These are phyloP conservation scores for Gobius niger DNA, from an alignment of 2,113 vertebrate genomes.

Conservation along the genomic window DNA sequence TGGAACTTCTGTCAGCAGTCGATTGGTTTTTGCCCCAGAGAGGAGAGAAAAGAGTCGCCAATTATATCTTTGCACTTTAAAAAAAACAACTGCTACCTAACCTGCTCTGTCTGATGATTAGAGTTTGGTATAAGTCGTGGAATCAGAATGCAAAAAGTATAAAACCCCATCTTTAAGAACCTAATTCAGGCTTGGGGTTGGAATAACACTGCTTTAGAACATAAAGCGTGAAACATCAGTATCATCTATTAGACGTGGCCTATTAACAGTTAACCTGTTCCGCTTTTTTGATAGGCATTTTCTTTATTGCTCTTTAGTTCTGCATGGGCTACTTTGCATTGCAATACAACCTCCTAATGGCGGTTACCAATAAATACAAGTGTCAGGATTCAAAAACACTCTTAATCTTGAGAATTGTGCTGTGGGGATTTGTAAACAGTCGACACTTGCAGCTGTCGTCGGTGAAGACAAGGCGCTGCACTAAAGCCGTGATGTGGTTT, in stretches of 20 bases:
- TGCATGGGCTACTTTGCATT: neutral
- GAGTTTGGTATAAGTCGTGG: too few relatives aligned
- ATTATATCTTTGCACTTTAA: slow-evolving; percentile 34
- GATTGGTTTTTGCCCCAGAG: slow-evolving; percentile 47
- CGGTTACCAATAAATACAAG: neutral
- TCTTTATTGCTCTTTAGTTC: neutral
- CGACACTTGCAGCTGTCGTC: neutral
- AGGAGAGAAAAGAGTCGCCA: slow-evolving; percentile 18
- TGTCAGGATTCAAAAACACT: neutral
- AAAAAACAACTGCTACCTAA: slow-evolving; percentile 11
- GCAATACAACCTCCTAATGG: neutral
- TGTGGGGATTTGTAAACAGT: neutral
- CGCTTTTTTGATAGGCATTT: neutral
- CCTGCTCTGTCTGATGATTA: slow-evolving; percentile 10
- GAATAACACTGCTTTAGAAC: too few relatives aligned
- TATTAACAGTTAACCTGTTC: neutral
- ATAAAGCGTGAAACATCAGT: neutral
- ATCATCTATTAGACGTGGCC: neutral
- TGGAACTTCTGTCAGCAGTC: slow-evolving; percentile 29
- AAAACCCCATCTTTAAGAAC: too few relatives aligned
- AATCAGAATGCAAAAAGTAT: too few relatives aligned
- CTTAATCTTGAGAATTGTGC: neutral
- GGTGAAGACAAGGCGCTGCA: neutral
- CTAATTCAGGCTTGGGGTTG: too few relatives aligned
- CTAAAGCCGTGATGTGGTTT: slow-evolving; percentile 1